phyloP scores from a whole-genome alignment of 2,113 vertebrate genomes.

The Eurypyga helias region DNA sequence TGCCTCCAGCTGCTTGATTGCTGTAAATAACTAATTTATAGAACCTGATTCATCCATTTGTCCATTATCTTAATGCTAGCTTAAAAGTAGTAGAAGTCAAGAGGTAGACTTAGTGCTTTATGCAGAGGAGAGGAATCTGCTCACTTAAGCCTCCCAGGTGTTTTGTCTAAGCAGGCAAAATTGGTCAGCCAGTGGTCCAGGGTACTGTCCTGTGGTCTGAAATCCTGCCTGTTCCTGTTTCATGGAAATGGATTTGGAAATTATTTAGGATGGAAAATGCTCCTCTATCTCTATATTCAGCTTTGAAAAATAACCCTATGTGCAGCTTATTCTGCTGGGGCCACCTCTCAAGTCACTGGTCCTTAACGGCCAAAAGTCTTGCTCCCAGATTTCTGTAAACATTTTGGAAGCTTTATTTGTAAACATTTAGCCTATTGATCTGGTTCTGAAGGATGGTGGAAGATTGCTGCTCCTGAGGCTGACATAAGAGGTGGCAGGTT shows the following conservation, averaged over 20 bases:
- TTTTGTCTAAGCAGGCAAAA: not conserved
- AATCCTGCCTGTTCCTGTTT: not conserved
- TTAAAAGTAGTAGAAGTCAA: not conserved
- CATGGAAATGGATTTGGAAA: not conserved
- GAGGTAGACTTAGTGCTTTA: not conserved
- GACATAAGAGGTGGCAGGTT: not conserved
- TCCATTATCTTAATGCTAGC: fast-evolving
- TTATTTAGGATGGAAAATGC: not conserved
- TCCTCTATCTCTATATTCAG: fast-evolving
- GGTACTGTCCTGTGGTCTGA: not conserved
- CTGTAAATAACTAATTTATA: not conserved
- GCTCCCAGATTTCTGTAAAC: not conserved
- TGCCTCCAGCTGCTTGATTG: not conserved
- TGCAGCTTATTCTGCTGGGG: not conserved
- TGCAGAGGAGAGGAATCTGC: not conserved
- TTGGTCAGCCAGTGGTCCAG: not conserved
- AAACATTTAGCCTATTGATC: fast-evolving
- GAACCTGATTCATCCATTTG: not conserved
- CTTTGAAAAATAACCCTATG: not conserved
- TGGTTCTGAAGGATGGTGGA: not conserved
- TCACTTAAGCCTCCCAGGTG: not conserved
- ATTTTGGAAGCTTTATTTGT: not conserved
- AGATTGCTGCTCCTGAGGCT: not conserved
- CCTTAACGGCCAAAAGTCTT: not conserved
- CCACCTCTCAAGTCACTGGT: fast-evolving